A percentile compares a stretch with the other conserved stretches of the same genome.
phyloP scores from a whole-genome alignment of 2,113 vertebrate genomes.

The Bathybates hornii region DNA sequence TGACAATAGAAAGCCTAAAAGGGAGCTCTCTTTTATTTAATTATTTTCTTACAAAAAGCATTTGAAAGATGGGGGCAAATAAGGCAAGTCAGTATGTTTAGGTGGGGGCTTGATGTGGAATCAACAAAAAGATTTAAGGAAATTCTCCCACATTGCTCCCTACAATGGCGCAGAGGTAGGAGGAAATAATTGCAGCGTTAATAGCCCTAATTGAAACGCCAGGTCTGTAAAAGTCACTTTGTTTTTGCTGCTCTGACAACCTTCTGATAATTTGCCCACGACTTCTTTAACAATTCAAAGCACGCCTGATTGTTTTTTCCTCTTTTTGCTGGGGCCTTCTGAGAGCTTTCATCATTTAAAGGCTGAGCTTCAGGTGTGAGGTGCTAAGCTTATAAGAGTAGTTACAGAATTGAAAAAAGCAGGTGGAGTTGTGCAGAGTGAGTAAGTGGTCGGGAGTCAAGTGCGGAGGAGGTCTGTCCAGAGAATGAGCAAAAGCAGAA shows the following conservation, averaged over 20 bases:
- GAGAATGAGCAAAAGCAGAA: neutral
- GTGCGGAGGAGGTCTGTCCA: neutral
- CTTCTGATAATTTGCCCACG: neutral
- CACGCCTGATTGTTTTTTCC: neutral
- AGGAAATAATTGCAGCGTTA: neutral
- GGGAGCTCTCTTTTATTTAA: neutral
- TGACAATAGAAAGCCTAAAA: conserved; percentile 22
- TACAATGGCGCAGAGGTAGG: neutral
- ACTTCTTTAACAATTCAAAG: neutral
- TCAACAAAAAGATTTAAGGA: neutral
- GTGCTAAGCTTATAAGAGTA: neutral
- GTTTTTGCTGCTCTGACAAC: neutral
- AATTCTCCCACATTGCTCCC: neutral
- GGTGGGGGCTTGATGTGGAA: neutral
- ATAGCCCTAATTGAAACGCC: neutral
- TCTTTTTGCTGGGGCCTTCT: neutral
- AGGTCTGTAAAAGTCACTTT: neutral
- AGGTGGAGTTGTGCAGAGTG: neutral
- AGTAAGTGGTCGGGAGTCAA: neutral
- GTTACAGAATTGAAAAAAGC: neutral
- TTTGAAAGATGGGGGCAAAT: neutral
- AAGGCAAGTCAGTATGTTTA: neutral
- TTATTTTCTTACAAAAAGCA: neutral
- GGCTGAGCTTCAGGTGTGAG: neutral
- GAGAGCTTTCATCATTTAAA: neutral